Conservation (phyloP, 2,797 vertebrate genomes). For the Crypturellus tataupa region DNA sequence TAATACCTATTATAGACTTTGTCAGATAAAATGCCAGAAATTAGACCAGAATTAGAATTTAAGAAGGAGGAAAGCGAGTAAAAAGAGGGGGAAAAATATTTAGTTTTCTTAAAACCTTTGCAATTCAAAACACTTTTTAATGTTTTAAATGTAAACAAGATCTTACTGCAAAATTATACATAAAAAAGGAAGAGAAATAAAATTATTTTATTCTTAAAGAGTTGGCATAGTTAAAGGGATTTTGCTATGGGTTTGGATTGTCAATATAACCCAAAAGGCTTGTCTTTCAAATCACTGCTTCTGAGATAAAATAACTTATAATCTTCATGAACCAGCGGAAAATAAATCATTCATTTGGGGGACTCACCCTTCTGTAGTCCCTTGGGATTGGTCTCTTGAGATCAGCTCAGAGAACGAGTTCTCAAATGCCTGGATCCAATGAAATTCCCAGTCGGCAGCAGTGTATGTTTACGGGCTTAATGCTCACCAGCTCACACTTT, state of each 20-base stretch:
- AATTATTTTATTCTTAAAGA: background rate
- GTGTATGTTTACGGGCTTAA: background rate
- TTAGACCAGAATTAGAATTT: background rate
- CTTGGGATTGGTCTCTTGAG: background rate
- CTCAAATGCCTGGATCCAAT: background rate
- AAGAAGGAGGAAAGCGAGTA: background rate
- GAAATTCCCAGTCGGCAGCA: background rate
- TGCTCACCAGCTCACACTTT: background rate
- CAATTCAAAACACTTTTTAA: background rate
- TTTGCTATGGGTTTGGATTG: background rate
- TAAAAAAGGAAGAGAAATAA: background rate
- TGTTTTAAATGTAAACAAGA: background rate
- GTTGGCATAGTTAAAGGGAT: background rate
- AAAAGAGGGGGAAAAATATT: background rate
- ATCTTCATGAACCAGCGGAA: background rate
- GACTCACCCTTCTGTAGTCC: background rate
- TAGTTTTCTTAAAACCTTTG: background rate
- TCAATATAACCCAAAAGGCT: background rate
- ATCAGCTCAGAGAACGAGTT: background rate
- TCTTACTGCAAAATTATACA: background rate
- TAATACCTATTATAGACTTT: background rate
- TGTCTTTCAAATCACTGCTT: background rate
- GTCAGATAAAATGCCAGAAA: background rate
- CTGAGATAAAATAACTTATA: background rate
- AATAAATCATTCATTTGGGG: background rate